Percentiles rank a stretch among this genome's conserved stretches.
These are phyloP conservation scores for Dusona sp. DNA, from an alignment of 2,888 invertebrate genomes.

Conservation along the genomic window DNA sequence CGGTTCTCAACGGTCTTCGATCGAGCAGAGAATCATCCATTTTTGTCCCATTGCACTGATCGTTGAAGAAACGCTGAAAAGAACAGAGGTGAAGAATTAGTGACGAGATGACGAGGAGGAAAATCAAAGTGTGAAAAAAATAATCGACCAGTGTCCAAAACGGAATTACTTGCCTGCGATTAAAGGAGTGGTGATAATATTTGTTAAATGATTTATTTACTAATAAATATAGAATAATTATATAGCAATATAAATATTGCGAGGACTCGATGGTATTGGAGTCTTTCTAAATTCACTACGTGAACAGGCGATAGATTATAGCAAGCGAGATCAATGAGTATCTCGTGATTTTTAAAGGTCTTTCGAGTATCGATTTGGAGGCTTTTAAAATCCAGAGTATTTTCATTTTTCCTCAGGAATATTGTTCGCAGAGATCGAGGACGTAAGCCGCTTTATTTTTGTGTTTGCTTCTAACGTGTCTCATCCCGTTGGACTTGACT, in stretches of 20 bases:
- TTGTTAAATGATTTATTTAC: background rate
- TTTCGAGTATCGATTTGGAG: background rate
- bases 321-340: too few species aligned
- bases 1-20: background rate
- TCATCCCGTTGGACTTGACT: constrained; percentile 77
- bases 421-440: constrained; percentile 68
- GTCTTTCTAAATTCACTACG: too few species aligned
- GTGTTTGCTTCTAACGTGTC: constrained; percentile 78
- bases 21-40: background rate
- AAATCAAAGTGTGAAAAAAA: background rate
- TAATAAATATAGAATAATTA: background rate
- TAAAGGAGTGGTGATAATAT: background rate
- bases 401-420: background rate
- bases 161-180: background rate
- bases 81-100: background rate
- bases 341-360: too few species aligned
- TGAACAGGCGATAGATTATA: too few species aligned
- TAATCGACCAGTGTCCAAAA: background rate
- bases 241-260: background rate
- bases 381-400: background rate
- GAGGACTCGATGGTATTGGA: background rate
- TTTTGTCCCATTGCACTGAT: background rate
- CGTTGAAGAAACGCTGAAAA: constrained; percentile 42
- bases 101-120: background rate
- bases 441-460: constrained; percentile 73